Evolutionary conservation across 2,888 invertebrate species (phyloP), one percentile per base, ranked within the genome.

Genomic region (Timandra comae): DNA sequence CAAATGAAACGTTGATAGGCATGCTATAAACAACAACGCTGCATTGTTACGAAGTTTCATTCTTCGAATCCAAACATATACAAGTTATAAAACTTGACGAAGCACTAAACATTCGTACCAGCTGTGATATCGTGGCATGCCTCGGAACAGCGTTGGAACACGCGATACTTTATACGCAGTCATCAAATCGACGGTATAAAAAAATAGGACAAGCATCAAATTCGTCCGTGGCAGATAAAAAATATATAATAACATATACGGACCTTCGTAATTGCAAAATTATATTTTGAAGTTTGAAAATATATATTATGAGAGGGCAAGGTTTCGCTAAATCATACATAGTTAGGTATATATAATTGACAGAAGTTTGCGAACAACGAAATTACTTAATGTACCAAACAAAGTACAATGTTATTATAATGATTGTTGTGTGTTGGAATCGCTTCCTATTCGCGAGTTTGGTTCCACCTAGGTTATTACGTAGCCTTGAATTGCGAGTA

Each of bases 121-220:
- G 41, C 43, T 46, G 39, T 32, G 33, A 30, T 47, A 40, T 31
- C 41, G 43, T 46, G 41, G 31, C 44, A 40, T 47, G 38, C 43
- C 32, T 32, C 40, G 29, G 36, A 43, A 46, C 49, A 41, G 35
- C 46, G 29, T 38, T 43, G 33, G 40, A 39, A 49, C 52, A 53
- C 49, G 51, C 52, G 46, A 53, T 51, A 47, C 33, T 45, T 40
- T 46, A 46, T 43, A 43, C 41, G 33, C 33, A 47, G 39, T 43
- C 46, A 49, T 52, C 49, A 48, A 49, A 49, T 43, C 42, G 41
- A 41, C 30, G 39, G 21, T 37, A 33, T 40, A 45, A 47, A 16
- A 49, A 50, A 51, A 46, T 49, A 42, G 49, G 42, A 52, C 49
- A 46, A 46, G 33, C 33, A 35, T 44, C 30, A 37, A 27, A 39